Evolutionary conservation across 2,113 vertebrate species (phyloP), one percentile per base, ranked within the genome.

Genomic region (Peucedramus taeniatus): DNA sequence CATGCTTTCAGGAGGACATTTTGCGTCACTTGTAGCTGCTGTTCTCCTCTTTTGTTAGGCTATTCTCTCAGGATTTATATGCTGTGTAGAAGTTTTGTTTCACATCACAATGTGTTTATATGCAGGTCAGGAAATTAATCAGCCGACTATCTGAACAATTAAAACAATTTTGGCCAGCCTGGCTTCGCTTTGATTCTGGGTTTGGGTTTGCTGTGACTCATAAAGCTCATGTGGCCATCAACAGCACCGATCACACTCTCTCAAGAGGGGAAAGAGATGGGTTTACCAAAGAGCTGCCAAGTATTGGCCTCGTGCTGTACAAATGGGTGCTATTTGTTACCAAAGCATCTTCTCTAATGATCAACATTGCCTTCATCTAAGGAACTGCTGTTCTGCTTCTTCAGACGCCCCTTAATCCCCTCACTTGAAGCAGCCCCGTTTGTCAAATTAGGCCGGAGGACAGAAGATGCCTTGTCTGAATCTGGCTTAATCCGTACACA

Each of bases 71-170:
- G 93, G 90, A 44, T 88, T 97, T 95, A 88, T 47, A 50, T 10
- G 27, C 19, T 5, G 24, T 10, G 75, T 68, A 93, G 37, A 79
- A 94, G 89, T 90, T 94, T 94, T 93, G 74, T 96, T 96, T 90
- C 96, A 59, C 68, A 94, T 80, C 78, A 95, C 93, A 94, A 93
- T 95, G 87, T 83, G 85, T 89, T 96, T 96, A 89, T 4, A 5
- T 85, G 80, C 71, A 86, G 59, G 54, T 90, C 95, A 95, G 96
- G 92, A 97, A 97, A 96, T 92, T 63, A 78, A 96, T 88, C 90
- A 96, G 87, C 92, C 11, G 24, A 86, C 87, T 57, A 40, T 75
- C 68, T 71, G 92, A 94, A 96, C 93, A 91, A 94, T 88, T 92
- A 77, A 61, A 94, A 60, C 30, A 24, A 78, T 81, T 95, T 93